A percentile compares a stretch with the other conserved stretches of the same genome.
These are phyloP conservation scores for Diabrotica undecimpunctata DNA, from an alignment of 1,140 invertebrate genomes.

Conservation along the genomic window DNA sequence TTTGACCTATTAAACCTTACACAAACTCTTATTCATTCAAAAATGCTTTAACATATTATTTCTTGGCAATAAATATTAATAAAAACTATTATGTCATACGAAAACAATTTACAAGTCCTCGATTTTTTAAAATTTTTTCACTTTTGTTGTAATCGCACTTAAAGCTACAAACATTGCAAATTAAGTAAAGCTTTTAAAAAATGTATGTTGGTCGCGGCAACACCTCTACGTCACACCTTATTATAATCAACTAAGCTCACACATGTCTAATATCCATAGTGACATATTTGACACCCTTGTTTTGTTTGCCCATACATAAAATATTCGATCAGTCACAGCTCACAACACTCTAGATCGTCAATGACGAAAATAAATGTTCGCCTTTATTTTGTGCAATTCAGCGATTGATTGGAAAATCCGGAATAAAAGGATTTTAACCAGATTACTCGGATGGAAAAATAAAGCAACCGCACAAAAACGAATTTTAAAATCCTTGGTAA, in stretches of 20 bases:
- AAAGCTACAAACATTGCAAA: too few species aligned
- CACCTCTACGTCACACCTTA: neutral
- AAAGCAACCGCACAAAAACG: neutral
- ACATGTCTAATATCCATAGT: neutral
- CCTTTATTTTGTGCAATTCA: neutral
- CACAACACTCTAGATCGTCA: neutral
- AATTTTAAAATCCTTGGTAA: neutral
- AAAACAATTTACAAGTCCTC: too few species aligned
- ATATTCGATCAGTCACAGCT: neutral
- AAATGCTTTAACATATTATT: too few species aligned
- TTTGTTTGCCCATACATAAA: neutral
- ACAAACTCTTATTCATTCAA: too few species aligned
- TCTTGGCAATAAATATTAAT: too few species aligned
- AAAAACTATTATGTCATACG: too few species aligned
- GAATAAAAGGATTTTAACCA: neutral
- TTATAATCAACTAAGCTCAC: neutral
- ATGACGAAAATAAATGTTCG: neutral
- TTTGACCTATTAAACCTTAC: too few species aligned
- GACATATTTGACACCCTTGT: neutral
- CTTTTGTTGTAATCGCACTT: too few species aligned
- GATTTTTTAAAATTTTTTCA: too few species aligned
- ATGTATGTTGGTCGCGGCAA: neutral
- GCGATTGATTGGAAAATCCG: neutral
- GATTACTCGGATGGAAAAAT: neutral
- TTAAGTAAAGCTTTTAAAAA: too few species aligned